Evolutionary conservation across 2,888 invertebrate species (phyloP).

Genomic region (Cenopis cana): DNA sequence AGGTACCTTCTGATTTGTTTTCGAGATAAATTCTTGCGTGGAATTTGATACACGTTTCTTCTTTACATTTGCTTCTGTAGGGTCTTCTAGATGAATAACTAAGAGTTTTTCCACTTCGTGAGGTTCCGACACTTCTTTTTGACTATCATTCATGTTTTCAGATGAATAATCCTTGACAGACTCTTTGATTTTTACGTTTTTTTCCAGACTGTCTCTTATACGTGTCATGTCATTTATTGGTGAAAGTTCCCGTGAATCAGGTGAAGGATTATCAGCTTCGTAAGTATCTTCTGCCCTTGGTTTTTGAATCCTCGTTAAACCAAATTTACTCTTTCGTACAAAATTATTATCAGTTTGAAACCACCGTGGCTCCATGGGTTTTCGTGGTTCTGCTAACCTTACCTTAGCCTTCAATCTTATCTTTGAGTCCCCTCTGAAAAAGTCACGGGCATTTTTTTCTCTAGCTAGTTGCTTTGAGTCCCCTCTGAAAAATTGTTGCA

Average conservation of each 20-base stretch:
- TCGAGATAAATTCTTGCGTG: neutral
- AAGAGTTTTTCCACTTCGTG: neutral
- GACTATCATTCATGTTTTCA: neutral
- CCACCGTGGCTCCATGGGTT: neutral
- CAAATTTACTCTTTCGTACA: neutral
- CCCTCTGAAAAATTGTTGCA: neutral
- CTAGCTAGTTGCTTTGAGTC: neutral
- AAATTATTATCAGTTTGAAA: neutral
- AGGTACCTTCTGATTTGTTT: neutral
- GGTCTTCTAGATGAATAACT: conserved; percentile 7
- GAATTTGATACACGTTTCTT: neutral
- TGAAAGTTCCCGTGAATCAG: neutral
- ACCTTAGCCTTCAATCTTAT: neutral
- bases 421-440: neutral
- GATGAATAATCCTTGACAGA: neutral
- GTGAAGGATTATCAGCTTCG: neutral
- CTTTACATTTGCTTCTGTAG: neutral
- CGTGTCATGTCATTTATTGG: neutral
- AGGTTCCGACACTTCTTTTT: neutral
- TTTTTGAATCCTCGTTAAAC: neutral
- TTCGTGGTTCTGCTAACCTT: neutral
- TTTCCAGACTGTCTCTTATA: neutral
- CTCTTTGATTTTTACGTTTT: neutral
- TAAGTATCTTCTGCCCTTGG: neutral
- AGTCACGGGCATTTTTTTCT: neutral